phyloP scores from a whole-genome alignment of 92 coral and sea anemone genomes.

The Heliopora coerulea region DNA sequence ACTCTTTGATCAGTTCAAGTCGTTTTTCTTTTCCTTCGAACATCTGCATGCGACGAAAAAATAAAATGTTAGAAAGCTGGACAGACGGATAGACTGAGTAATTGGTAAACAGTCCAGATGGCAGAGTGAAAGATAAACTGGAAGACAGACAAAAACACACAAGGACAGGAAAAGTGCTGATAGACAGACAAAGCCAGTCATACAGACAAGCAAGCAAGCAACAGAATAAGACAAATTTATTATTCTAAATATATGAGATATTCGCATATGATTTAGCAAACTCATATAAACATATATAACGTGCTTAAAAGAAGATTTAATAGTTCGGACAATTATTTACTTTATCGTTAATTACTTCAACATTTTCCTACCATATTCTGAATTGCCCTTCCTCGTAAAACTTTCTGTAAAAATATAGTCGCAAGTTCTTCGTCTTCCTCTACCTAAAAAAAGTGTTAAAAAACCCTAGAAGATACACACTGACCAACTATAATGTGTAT shows the following conservation, averaged over 20 bases:
- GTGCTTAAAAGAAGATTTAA: no score
- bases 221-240: no score
- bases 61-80: not conserved
- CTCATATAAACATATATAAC: no score
- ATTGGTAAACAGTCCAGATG: not conserved
- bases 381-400: conserved; percentile 93
- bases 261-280: not conserved
- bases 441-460: no score
- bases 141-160: not conserved
- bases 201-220: not conserved
- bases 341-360: no score
- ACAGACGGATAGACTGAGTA: not conserved
- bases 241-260: no score
- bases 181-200: not conserved
- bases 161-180: not conserved
- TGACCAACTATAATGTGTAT: no score
- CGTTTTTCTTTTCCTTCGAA: conserved; percentile 98
- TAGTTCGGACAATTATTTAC: no score
- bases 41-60: conserved; percentile 60
- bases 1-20: conserved; percentile 87
- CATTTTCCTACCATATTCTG: conserved; percentile 82
- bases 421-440: conserved; percentile 97
- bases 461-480: no score
- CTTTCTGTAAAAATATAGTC: conserved; percentile 85
- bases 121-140: not conserved